These are phyloP conservation scores for Bombus confusus DNA, from an alignment of 1,140 invertebrate species.

Conservation along the genomic window DNA sequence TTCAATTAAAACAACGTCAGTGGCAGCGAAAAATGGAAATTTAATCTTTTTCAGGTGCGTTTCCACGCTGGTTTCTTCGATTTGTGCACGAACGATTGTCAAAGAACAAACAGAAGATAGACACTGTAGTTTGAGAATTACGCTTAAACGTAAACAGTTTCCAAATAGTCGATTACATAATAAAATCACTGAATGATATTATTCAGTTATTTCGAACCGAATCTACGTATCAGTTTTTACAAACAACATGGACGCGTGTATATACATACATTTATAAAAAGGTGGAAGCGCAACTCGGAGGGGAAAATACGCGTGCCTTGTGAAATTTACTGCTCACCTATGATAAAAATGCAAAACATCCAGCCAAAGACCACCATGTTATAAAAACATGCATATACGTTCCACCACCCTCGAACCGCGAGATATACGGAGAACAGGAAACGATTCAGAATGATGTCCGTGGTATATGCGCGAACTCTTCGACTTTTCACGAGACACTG, in stretches of 20 bases:
- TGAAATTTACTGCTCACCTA: constrained; percentile 49
- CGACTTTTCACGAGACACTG: constrained; percentile 76
- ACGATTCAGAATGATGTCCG: not conserved
- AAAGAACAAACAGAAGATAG: too few species aligned
- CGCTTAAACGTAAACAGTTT: not conserved
- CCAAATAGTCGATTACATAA: not conserved
- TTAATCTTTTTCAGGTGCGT: too few species aligned
- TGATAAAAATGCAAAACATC: constrained; percentile 49
- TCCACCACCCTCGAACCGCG: not conserved
- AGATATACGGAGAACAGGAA: constrained; percentile 27
- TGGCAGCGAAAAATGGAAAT: not conserved
- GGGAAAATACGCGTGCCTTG: not conserved
- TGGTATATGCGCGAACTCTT: constrained; percentile 62
- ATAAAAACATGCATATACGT: constrained; percentile 36
- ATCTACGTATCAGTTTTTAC: not conserved
- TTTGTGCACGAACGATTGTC: not conserved
- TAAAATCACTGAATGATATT: not conserved
- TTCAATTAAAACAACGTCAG: not conserved
- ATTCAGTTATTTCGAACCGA: not conserved
- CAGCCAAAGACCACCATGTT: constrained; percentile 51
- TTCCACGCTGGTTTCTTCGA: not conserved
- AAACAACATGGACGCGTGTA: not conserved
- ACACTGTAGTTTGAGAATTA: not conserved
- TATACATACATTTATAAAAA: too few species aligned
- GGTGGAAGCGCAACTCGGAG: too few species aligned